Evolutionary conservation across 2,113 vertebrate species (phyloP).

Genomic region (Proterorhinus semilunaris): DNA sequence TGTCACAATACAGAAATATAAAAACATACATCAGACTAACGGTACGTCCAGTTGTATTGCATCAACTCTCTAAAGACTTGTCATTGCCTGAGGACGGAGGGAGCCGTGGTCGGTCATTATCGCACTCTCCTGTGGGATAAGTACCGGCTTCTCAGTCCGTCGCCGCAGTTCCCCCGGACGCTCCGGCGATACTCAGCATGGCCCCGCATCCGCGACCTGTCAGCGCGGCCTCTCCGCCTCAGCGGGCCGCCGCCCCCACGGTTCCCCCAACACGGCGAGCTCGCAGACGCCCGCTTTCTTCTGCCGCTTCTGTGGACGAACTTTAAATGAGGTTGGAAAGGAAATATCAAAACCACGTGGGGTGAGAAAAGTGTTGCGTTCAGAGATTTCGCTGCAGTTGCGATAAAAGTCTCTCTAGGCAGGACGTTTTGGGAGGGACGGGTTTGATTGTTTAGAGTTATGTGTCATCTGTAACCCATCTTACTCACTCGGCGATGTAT

Average conservation of each 20-base stretch:
- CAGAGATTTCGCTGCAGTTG: conserved; percentile 42
- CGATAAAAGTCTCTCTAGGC: too few species aligned
- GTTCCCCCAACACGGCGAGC: conserved; percentile 27
- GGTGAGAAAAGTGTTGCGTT: conserved; percentile 33
- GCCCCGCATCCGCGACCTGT: conserved; percentile 8
- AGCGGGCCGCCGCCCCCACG: not conserved
- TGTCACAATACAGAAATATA: too few species aligned
- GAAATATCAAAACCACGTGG: conserved; percentile 6
- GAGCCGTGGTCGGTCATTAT: not conserved
- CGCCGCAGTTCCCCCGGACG: not conserved
- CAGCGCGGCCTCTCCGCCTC: not conserved
- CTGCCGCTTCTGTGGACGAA: conserved; percentile 24
- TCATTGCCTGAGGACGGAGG: not conserved
- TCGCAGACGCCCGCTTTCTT: not conserved
- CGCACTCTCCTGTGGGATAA: not conserved
- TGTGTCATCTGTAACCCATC: too few species aligned
- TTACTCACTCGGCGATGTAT: too few species aligned
- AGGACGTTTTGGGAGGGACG: too few species aligned
- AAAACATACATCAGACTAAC: too few species aligned
- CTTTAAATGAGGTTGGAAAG: conserved; percentile 23
- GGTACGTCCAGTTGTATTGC: too few species aligned
- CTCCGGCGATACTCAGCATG: conserved; percentile 17
- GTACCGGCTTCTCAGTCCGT: conserved; percentile 4
- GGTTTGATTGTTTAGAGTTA: too few species aligned
- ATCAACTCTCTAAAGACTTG: not conserved